Evolutionary conservation across 2,797 vertebrate genomes (phyloP), one percentile per base, ranked within the genome.

Genomic region (Pogonophryne albipinna): DNA sequence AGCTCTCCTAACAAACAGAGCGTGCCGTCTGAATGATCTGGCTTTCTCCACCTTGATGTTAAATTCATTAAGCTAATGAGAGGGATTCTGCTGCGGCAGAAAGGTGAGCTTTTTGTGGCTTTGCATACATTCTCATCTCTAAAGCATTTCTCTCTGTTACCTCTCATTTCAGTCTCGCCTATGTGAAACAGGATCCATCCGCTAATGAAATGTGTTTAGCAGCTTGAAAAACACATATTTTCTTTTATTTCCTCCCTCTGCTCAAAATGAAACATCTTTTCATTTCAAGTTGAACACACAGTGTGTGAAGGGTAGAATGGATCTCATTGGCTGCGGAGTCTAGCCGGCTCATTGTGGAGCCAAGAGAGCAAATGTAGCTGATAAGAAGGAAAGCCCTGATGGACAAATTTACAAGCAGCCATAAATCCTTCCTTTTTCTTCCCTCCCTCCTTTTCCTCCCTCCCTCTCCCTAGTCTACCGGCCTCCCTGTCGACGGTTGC

Each of bases 371-470:
- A 81, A 88, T 78, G 66, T 71, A 78, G 66, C 77, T 23, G 65
- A 76, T 73, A 79, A 84, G 69, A 79, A 80, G 56, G 41, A 86
- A 82, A 73, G 55, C 70, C 77, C 66, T 88, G 88, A 89, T 82
- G 59, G 83, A 93, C 85, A 92, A 85, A 91, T 94, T 93, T 92
- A 94, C 81, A 89, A 84, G 87, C 66, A 9, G 61, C 76, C 64
- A 73, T 94, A 92, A 93, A 94, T 93, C 79, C 75, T 85, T 72
- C 67, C 80, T 71, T 85, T 27, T 88, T 85, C 71, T 85, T 82
- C 79, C 79, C 67, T 20, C n/a, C 58, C 10, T 74, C 71, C 11
- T 34, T 74, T 71, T 61, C 60, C 16, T 51, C 52, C 31, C 49
- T 59, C 66, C 17, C 64, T 34, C 13, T 63, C 53, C 60, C 17